These are phyloP conservation scores for Euschistus heros DNA, from an alignment of 1,140 invertebrate genomes.

Conservation along the genomic window DNA sequence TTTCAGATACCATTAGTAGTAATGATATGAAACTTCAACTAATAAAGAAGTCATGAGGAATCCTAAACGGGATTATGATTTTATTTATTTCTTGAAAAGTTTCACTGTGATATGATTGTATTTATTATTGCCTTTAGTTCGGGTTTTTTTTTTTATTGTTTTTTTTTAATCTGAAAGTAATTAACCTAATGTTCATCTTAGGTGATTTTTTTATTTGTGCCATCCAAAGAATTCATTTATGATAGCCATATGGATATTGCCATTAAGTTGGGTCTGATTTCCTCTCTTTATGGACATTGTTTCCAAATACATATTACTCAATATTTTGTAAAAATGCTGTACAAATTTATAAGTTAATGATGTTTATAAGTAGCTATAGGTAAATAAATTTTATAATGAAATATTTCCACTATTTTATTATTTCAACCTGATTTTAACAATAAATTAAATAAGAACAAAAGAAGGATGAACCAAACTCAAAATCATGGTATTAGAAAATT, in stretches of 20 bases:
- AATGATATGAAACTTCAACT: not conserved
- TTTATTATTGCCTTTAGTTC: conserved; percentile 8
- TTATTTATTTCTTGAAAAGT: not conserved
- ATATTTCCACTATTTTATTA: conserved; percentile 2
- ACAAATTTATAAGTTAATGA: conserved; percentile 19
- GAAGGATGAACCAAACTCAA: no score
- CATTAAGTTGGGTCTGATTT: conserved; percentile 11
- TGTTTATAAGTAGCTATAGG: conserved; percentile 18
- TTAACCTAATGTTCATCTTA: not conserved
- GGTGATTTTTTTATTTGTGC: conserved; percentile 10
- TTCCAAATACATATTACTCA: not conserved
- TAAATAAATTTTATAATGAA: conserved; percentile 22
- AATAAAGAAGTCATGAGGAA: no score
- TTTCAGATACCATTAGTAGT: conserved; percentile 12
- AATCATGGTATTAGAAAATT: no score
- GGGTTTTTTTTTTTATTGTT: not conserved
- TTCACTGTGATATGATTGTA: conserved; percentile 15
- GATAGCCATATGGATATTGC: conserved; percentile 7
- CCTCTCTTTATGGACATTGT: not conserved
- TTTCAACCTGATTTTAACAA: not conserved
- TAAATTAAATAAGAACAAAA: no score
- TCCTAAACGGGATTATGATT: not conserved
- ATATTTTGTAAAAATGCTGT: conserved; percentile 21
- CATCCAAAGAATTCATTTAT: conserved; percentile 8
- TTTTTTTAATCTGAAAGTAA: not conserved